A percentile compares a stretch with the other conserved stretches of the same genome.
These are phyloP conservation scores for Salarias fasciatus DNA, from an alignment of 2,797 vertebrate species.

Conservation along the genomic window DNA sequence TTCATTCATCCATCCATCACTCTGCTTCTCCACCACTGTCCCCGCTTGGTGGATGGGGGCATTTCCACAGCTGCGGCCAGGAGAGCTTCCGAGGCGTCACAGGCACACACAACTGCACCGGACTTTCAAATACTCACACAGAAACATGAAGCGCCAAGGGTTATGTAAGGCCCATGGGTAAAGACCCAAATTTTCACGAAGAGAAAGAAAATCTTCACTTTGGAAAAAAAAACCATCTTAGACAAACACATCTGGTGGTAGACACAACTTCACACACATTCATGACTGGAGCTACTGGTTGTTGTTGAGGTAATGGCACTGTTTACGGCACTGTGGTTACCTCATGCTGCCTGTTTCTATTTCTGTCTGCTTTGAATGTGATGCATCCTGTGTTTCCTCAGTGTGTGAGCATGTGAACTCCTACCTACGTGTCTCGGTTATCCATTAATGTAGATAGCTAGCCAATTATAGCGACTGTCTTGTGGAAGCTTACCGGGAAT, in stretches of 20 bases:
- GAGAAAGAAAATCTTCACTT: slow-evolving; percentile 39
- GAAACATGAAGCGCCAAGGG: slow-evolving; percentile 46
- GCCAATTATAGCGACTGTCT: slow-evolving; percentile 54
- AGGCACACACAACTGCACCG: slow-evolving; percentile 40
- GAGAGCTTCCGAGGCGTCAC: slow-evolving; percentile 66
- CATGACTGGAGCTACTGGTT: slow-evolving; percentile 35
- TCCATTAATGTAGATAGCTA: slow-evolving; percentile 60
- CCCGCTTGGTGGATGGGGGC: slow-evolving; percentile 58
- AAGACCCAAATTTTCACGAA: slow-evolving; percentile 58
- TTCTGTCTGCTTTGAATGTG: slow-evolving; percentile 69
- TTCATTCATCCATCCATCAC: slow-evolving; percentile 22
- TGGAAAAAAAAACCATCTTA: slow-evolving; percentile 56
- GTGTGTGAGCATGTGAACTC: slow-evolving; percentile 25
- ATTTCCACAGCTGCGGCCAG: slow-evolving; percentile 75
- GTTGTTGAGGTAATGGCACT: slow-evolving; percentile 64
- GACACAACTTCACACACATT: slow-evolving; percentile 1
- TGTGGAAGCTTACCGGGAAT: slow-evolving; percentile 54
- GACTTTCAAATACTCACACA: slow-evolving; percentile 59
- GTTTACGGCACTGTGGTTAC: slow-evolving; percentile 62
- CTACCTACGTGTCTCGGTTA: slow-evolving; percentile 31
- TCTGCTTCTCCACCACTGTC: slow-evolving; percentile 44
- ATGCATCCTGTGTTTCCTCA: slow-evolving; percentile 59
- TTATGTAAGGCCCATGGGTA: slow-evolving; percentile 66
- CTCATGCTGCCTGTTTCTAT: slow-evolving; percentile 66
- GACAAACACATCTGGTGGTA: slow-evolving; percentile 6